Evolutionary conservation across 2,797 vertebrate genomes (phyloP).

Genomic region (Myiothlypis coronata): DNA sequence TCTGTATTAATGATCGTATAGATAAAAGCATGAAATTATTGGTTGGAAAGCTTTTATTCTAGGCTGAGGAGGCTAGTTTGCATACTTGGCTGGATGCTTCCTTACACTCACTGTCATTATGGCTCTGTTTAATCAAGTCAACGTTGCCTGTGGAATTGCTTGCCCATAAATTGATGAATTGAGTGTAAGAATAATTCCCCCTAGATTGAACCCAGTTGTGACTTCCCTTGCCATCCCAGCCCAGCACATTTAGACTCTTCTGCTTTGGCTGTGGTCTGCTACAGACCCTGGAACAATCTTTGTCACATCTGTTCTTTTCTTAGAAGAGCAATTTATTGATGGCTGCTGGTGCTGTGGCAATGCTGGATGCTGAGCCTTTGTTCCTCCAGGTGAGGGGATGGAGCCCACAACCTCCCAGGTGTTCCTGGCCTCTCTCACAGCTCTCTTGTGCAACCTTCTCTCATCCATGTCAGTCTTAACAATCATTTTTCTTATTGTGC

Average conservation of each 20-base stretch:
- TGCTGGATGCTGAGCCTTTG: conserved; percentile 38
- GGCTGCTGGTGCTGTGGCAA: not conserved
- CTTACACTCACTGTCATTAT: conserved; percentile 56
- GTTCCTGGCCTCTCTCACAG: not conserved
- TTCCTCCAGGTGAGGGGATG: conserved; percentile 30
- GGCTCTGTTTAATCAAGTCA: conserved; percentile 65
- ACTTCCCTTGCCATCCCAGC: conserved; percentile 53
- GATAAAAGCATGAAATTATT: conserved; percentile 73
- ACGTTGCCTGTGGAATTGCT: conserved; percentile 13
- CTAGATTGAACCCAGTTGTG: conserved; percentile 58
- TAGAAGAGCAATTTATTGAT: not conserved
- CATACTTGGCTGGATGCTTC: conserved; percentile 66
- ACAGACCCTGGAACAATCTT: conserved; percentile 55
- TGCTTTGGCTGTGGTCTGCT: conserved; percentile 54
- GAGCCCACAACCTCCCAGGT: not conserved
- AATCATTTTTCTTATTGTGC: not conserved
- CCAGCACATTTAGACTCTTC: conserved; percentile 43
- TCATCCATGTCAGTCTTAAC: not conserved
- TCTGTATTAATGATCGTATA: conserved; percentile 69
- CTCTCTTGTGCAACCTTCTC: not conserved
- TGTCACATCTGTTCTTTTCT: conserved; percentile 62
- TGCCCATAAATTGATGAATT: conserved; percentile 62
- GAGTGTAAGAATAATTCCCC: conserved; percentile 53
- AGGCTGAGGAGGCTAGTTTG: conserved; percentile 58
- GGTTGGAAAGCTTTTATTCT: conserved; percentile 67